Conservation (phyloP, 2,888 invertebrate species). For the Lasius platythorax region DNA sequence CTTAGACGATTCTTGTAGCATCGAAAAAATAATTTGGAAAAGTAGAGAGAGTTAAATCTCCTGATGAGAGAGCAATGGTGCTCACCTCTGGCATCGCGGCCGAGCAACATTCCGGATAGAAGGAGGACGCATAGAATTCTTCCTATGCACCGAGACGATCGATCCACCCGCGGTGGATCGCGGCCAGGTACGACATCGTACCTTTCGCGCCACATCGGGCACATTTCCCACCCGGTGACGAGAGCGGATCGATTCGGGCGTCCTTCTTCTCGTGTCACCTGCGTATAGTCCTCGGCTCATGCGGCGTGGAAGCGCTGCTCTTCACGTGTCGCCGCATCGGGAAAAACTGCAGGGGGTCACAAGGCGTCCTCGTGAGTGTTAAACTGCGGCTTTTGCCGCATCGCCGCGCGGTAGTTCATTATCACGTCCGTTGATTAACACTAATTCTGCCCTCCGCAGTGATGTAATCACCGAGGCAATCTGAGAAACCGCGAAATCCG, state of each 20-base stretch:
- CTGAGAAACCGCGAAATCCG: neutral
- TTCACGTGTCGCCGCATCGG: constrained; percentile 24
- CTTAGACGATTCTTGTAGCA: neutral
- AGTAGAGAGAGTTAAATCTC: neutral
- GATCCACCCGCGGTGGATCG: constrained; percentile 24
- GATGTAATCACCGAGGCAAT: constrained; percentile 9
- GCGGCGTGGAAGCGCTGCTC: neutral
- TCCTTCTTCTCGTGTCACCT: constrained; percentile 61
- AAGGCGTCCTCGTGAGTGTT: neutral
- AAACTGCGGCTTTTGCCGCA: neutral
- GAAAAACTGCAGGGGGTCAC: neutral
- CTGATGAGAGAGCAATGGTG: neutral
- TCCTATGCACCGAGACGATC: neutral
- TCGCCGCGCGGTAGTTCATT: neutral
- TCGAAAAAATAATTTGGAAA: neutral
- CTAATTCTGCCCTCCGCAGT: neutral
- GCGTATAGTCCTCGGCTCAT: constrained; percentile 43
- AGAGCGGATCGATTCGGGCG: neutral
- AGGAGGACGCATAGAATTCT: constrained; percentile 45
- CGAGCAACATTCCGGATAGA: constrained; percentile 47
- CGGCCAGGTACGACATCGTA: constrained; percentile 28
- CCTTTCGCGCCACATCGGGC: constrained; percentile 62
- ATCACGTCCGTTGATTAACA: constrained; percentile 6
- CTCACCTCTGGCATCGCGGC: constrained; percentile 60
- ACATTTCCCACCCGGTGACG: constrained; percentile 44